Evolutionary conservation across 2,113 vertebrate genomes (phyloP).

Genomic region (Erpornis zantholeuca): DNA sequence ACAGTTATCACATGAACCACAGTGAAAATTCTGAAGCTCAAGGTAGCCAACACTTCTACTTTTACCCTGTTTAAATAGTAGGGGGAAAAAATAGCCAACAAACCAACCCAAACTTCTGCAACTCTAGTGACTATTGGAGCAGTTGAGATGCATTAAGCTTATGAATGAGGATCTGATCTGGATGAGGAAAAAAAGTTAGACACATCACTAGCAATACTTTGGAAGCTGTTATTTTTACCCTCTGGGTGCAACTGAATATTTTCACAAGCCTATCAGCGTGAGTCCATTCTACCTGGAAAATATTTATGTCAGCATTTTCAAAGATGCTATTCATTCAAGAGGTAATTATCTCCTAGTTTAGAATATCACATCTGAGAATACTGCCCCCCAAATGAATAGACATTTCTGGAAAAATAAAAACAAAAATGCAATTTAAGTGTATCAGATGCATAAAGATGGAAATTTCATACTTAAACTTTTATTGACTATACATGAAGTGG

Average conservation of each 20-base stretch:
- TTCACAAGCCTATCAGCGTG: not conserved
- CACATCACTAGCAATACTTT: not conserved
- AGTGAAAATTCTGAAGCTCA: not conserved
- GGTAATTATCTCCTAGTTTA: slow-evolving; percentile 10
- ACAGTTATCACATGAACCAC: not conserved
- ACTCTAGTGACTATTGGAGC: fast-evolving
- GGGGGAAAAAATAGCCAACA: not conserved
- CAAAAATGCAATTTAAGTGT: not conserved
- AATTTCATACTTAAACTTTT: not conserved
- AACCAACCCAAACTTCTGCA: not conserved
- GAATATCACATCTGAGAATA: not conserved
- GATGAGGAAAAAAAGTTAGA: not conserved
- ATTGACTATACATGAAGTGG: not conserved
- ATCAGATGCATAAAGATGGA: not conserved
- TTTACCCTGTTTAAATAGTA: not conserved
- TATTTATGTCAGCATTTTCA: slow-evolving; percentile 12
- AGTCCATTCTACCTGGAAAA: slow-evolving; percentile 19
- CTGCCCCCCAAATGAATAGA: not conserved
- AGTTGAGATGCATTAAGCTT: not conserved
- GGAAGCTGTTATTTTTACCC: not conserved
- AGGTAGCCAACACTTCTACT: not conserved
- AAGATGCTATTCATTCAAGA: slow-evolving; percentile 10
- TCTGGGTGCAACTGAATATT: not conserved
- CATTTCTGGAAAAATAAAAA: slow-evolving; percentile 8
- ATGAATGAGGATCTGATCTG: not conserved